Base-by-base conservation (phyloP, 2,113 vertebrate species). In the Triplophysa rosa region DNA sequence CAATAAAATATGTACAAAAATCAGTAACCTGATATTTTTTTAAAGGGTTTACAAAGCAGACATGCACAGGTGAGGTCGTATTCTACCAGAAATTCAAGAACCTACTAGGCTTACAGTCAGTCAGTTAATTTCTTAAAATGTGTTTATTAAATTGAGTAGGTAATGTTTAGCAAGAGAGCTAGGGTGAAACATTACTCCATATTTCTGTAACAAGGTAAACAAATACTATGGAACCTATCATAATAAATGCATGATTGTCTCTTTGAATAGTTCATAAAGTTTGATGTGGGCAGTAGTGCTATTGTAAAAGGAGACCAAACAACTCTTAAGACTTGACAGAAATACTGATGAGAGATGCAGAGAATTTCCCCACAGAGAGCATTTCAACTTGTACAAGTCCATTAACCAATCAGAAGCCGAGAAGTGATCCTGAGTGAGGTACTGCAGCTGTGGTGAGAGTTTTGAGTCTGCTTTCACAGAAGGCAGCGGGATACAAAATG, bases 261-360 rank as follows among this genome's bases (percentile, higher is more conserved):
- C 24, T 72, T 33, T 62, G 24, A 63, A 62, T 17, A 69, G 4
- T 33, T 63, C 71, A 8, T 29, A 79, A 79, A 11, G 26, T 2
- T 40, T 13, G 26, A 37, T 17, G 70, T 26, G 8, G 37, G 26
- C 16, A 10, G 54, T n/a, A 67, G 49, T 67, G 29, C 77, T 63
- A 74, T n/a, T 61, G 63, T 74, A 59, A 80, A 72, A 66, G 4
- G 29, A 71, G 79, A 83, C 45, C 82, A 79, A 59, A 83, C 80
- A 87, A 84, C 82, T 80, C 87, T 77, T 78, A 85, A 86, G 86
- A 88, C 84, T 84, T 83, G 33, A 82, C 83, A 71, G 67, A 84
- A 80, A 74, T 10, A 61, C 11, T 61, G 79, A 81, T 79, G 33
- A 23, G 81, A 64, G 82, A 78, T 37, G 6, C 66, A 77, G 54